Evolutionary conservation across 2,888 invertebrate genomes (phyloP).

Genomic region (Ophioninae sp.): DNA sequence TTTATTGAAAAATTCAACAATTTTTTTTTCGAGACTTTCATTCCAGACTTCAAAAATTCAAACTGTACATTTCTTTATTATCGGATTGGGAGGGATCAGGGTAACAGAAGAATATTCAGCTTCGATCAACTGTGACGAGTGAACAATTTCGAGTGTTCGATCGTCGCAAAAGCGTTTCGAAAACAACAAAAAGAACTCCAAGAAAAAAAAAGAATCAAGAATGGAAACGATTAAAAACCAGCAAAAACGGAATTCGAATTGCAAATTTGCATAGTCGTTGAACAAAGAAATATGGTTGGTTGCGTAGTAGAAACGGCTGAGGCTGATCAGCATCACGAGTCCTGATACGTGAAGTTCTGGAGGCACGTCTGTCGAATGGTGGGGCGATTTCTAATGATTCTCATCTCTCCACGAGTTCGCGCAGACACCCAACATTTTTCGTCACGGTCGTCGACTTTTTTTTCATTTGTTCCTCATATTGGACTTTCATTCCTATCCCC

Average conservation of each 20-base stretch:
- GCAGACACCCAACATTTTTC: constrained; percentile 14
- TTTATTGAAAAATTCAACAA: constrained; percentile 5
- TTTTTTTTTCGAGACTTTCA: not conserved
- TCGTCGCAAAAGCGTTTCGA: not conserved
- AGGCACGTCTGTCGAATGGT: constrained; percentile 55
- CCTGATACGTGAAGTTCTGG: constrained; percentile 58
- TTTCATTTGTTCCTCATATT: not conserved
- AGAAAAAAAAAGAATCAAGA: not conserved
- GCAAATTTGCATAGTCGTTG: constrained; percentile 19
- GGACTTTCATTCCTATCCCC: constrained; percentile 17
- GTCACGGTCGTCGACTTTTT: constrained; percentile 35
- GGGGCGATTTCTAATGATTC: constrained; percentile 39
- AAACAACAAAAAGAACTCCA: not conserved
- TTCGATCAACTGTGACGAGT: not conserved
- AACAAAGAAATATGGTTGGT: not conserved
- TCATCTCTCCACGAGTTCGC: not conserved
- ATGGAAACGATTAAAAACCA: constrained; percentile 1
- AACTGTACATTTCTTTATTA: not conserved
- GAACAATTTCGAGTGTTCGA: not conserved
- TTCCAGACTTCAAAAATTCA: not conserved
- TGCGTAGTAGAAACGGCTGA: not conserved
- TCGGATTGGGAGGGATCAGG: not conserved
- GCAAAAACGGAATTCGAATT: not conserved
- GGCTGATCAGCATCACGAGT: constrained; percentile 30
- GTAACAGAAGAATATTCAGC: not conserved